Conservation (phyloP, 2,888 invertebrate genomes). For the Morpho deidamia region DNA sequence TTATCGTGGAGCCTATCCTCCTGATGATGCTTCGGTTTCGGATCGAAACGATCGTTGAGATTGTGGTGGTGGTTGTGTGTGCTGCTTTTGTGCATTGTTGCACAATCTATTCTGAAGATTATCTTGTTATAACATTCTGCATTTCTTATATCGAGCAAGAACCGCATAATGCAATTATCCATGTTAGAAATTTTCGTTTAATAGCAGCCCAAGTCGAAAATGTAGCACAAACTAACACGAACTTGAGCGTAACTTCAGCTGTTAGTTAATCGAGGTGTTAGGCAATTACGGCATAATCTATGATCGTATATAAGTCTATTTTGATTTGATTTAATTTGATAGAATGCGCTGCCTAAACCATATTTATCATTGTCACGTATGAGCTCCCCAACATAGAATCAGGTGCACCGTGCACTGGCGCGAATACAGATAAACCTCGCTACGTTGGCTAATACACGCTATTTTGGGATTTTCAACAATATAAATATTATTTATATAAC, state of each 20-base stretch:
- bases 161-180: background rate
- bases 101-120: too few relatives aligned
- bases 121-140: too few relatives aligned
- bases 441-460: background rate
- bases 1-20: too few relatives aligned
- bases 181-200: conserved; percentile 3
- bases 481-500: too few relatives aligned
- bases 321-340: too few relatives aligned
- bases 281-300: background rate
- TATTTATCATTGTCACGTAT: conserved; percentile 8
- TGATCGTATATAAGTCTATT: background rate
- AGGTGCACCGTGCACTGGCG: conserved; percentile 5
- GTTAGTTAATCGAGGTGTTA: conserved; percentile 6
- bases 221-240: conserved; percentile 14
- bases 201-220: conserved; percentile 3
- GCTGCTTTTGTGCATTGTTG: too few relatives aligned
- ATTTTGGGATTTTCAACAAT: conserved; percentile 3
- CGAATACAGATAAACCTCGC: conserved; percentile 1
- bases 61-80: too few relatives aligned
- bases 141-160: background rate
- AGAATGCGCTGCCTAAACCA: background rate
- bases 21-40: too few relatives aligned
- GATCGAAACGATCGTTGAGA: too few relatives aligned
- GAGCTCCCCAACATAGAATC: conserved; percentile 3
- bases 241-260: conserved; percentile 15